Conservation (phyloP, 2,113 vertebrate species). For the Origma solitaria region DNA sequence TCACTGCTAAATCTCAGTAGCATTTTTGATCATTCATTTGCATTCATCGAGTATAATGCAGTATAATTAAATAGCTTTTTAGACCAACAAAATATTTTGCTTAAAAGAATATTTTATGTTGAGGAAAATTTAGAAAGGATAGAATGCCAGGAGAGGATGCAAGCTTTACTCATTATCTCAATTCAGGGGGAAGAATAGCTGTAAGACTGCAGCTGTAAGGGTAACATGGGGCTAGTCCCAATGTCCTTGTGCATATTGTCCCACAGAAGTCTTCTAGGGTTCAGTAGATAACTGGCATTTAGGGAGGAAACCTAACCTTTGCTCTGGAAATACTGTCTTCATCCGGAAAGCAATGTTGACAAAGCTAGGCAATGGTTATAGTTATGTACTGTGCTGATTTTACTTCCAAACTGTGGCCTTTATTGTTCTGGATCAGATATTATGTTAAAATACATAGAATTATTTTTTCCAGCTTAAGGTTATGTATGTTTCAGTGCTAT, state of each 20-base stretch:
- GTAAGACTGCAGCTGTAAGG: background rate
- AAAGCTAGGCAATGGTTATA: background rate
- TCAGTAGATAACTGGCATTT: background rate
- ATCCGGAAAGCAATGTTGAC: background rate
- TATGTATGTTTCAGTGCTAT: background rate
- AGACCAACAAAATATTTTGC: background rate
- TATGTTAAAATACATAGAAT: background rate
- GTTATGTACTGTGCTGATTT: background rate
- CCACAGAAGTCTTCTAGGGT: background rate
- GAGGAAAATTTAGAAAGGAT: background rate
- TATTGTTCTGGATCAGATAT: background rate
- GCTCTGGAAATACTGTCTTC: background rate
- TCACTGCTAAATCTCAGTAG: background rate
- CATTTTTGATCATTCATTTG: background rate
- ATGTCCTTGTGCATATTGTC: background rate
- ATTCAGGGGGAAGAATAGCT: background rate
- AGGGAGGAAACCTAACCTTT: background rate
- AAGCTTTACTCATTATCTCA: background rate
- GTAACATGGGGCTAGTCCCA: background rate
- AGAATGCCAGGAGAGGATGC: background rate
- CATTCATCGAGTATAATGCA: background rate
- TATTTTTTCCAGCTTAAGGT: background rate
- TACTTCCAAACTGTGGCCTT: background rate
- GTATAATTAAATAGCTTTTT: background rate
- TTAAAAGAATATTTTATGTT: background rate